These are phyloP conservation scores for Cyprinodon variegatus DNA, from an alignment of 2,113 vertebrate species.

Conservation along the genomic window DNA sequence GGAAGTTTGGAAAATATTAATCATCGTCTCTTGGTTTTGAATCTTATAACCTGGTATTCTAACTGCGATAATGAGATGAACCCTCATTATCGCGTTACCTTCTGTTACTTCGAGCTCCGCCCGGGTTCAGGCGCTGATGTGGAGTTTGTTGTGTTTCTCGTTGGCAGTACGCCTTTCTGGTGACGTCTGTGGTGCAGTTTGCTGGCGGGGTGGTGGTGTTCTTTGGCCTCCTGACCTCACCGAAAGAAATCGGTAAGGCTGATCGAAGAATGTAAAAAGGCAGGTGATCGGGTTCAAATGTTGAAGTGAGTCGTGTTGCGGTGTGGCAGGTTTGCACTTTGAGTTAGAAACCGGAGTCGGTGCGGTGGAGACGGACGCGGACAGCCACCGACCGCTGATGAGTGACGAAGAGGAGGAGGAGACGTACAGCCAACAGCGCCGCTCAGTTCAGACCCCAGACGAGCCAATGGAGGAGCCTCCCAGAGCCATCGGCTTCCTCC, in stretches of 20 bases:
- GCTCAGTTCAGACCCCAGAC: slow-evolving; percentile 77
- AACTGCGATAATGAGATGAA: background rate
- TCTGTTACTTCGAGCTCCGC: background rate
- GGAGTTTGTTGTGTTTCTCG: background rate
- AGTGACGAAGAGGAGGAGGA: slow-evolving; percentile 82
- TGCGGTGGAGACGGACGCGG: slow-evolving; percentile 82
- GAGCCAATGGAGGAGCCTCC: slow-evolving; percentile 56
- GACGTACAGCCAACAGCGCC: slow-evolving; percentile 69
- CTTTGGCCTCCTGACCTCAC: slow-evolving; percentile 93
- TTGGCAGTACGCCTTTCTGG: slow-evolving; percentile 92
- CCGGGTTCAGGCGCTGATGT: background rate
- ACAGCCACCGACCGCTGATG: slow-evolving; percentile 89
- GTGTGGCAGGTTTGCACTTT: slow-evolving; percentile 65
- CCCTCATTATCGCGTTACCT: background rate
- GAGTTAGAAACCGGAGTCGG: slow-evolving; percentile 62
- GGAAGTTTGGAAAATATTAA: too few species aligned
- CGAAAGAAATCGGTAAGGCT: slow-evolving; percentile 92
- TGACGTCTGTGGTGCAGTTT: slow-evolving; percentile 95
- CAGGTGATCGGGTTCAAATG: too few species aligned
- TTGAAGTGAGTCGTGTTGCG: background rate
- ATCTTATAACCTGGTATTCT: background rate
- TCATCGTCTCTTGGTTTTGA: background rate
- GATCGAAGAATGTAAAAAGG: background rate
- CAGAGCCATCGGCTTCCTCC: slow-evolving; percentile 84
- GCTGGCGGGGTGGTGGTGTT: slow-evolving; percentile 93